These are phyloP conservation scores for Psittacula echo DNA, from an alignment of 2,797 vertebrate species.

Conservation along the genomic window DNA sequence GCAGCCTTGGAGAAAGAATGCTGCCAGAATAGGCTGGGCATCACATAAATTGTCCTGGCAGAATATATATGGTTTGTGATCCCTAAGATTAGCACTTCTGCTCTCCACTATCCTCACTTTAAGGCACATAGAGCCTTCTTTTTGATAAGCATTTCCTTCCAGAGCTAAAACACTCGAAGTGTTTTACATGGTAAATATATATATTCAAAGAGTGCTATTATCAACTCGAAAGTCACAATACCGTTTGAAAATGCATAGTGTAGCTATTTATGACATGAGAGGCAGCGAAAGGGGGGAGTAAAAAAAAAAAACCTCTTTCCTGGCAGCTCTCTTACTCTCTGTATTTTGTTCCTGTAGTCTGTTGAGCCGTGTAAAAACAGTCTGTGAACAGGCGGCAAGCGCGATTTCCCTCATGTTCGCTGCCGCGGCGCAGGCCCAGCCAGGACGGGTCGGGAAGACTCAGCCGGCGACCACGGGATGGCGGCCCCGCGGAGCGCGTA, in stretches of 20 bases:
- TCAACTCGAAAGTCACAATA: conserved; percentile 58
- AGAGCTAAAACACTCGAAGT: background rate
- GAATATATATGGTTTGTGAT: background rate
- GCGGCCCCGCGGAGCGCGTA: background rate
- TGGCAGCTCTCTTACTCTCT: background rate
- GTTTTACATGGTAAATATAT: conserved; percentile 39
- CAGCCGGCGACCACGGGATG: background rate
- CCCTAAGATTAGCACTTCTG: background rate
- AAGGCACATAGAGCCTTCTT: background rate
- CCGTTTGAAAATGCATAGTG: conserved; percentile 12
- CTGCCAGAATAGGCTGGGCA: background rate
- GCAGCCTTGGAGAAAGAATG: background rate
- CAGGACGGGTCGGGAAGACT: background rate
- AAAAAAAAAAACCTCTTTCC: background rate
- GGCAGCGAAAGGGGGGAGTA: conserved; percentile 1
- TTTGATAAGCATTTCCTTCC: conserved; percentile 21
- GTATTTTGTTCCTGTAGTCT: background rate
- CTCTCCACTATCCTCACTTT: background rate
- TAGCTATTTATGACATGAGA: conserved; percentile 58
- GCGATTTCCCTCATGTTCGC: background rate
- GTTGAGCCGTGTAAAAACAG: background rate
- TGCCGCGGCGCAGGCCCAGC: background rate
- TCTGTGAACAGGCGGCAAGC: background rate
- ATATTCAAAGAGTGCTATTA: conserved; percentile 28
- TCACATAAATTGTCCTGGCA: background rate